These are phyloP conservation scores for Pseudonaja textilis DNA, from an alignment of 2,113 vertebrate species.

Conservation along the genomic window DNA sequence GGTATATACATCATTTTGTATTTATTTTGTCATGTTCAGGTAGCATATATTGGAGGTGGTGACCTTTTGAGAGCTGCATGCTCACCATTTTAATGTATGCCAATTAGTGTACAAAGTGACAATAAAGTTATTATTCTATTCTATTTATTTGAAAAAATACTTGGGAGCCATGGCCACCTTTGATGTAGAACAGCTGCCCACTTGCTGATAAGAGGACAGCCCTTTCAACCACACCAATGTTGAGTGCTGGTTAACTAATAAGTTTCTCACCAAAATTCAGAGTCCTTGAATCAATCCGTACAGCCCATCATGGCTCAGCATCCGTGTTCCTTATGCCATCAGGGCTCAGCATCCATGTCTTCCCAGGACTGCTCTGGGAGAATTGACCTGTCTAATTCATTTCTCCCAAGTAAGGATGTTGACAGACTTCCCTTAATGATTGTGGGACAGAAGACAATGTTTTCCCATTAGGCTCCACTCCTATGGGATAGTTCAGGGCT, in stretches of 20 bases:
- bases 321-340: background rate
- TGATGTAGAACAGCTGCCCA: background rate
- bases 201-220: background rate
- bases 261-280: background rate
- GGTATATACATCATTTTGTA: too few species aligned
- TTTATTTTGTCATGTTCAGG: too few species aligned
- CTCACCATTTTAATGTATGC: too few species aligned
- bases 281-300: background rate
- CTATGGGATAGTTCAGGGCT: background rate
- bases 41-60: too few species aligned
- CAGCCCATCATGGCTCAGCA: background rate
- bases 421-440: background rate
- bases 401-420: background rate
- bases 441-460: background rate
- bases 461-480: background rate
- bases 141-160: background rate
- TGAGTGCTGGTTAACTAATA: background rate
- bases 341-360: background rate
- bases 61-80: too few species aligned
- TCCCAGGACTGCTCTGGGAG: background rate
- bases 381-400: background rate
- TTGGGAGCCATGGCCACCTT: background rate
- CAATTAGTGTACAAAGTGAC: too few species aligned
- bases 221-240: background rate
- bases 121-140: too few species aligned